phyloP scores from a whole-genome alignment of 2,113 vertebrate genomes.

The Mustela nigripes region DNA sequence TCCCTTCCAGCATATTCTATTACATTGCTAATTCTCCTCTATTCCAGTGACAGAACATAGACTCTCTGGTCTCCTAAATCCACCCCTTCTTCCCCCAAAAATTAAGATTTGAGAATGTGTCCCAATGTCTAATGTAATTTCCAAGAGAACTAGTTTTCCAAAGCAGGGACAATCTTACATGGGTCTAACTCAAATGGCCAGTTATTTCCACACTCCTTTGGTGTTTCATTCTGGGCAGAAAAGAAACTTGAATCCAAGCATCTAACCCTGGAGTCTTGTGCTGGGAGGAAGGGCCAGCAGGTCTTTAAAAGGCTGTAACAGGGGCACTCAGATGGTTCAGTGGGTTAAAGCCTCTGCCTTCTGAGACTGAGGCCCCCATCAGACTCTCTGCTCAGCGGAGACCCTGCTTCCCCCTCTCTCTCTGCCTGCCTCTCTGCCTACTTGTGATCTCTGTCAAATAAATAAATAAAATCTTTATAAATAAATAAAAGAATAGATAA shows the following conservation, averaged over 20 bases:
- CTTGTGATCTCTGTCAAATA: no score
- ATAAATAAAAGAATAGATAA: no score
- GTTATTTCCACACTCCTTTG: neutral
- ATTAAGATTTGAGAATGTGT: constrained; percentile 56
- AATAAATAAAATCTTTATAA: no score
- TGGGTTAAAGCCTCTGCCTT: no score
- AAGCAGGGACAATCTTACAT: neutral
- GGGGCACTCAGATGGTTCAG: no score
- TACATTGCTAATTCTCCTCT: neutral
- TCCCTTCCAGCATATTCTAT: constrained; percentile 55
- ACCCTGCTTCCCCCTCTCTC: no score
- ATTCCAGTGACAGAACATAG: neutral
- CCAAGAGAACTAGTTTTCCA: neutral
- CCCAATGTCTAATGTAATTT: neutral
- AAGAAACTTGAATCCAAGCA: neutral
- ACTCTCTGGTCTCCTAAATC: neutral
- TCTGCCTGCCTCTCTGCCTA: no score
- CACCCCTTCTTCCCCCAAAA: neutral
- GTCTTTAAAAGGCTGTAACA: constrained; percentile 44
- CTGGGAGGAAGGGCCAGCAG: neutral
- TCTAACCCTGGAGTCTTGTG: neutral
- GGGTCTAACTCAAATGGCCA: neutral
- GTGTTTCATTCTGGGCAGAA: neutral
- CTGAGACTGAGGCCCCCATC: no score
- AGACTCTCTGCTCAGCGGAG: no score